Percentiles rank a stretch among this genome's conserved stretches.
phyloP scores from a whole-genome alignment of 2,888 invertebrate species.

The Dione vanillae region DNA sequence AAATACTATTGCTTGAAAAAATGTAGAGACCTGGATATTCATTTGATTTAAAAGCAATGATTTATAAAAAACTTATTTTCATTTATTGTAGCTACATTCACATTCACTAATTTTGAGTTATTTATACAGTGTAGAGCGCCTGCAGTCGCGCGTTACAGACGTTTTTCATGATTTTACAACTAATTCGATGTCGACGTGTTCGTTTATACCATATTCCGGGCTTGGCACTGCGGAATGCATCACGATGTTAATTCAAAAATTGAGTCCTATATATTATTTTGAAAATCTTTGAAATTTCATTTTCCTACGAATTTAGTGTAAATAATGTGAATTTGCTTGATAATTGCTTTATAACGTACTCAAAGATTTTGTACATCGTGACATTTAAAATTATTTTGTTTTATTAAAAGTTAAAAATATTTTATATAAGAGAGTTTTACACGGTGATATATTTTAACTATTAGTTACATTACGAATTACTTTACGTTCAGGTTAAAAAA shows the following conservation, averaged over 20 bases:
- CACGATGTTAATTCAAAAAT: slow-evolving; percentile 45
- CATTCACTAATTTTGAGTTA: slow-evolving; percentile 27
- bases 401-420: too few species aligned
- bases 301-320: neutral
- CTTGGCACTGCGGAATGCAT: slow-evolving; percentile 51
- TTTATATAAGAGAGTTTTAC: too few species aligned
- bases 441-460: too few species aligned
- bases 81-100: slow-evolving; percentile 21
- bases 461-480: too few species aligned
- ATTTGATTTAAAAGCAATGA: neutral
- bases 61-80: neutral
- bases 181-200: slow-evolving; percentile 79
- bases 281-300: slow-evolving; percentile 1
- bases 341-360: neutral
- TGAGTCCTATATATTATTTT: slow-evolving; percentile 25
- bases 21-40: neutral
- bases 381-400: too few species aligned
- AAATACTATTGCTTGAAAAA: neutral
- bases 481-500: too few species aligned
- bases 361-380: too few species aligned
- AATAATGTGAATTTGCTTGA: neutral
- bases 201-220: slow-evolving; percentile 81
- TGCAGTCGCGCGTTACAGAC: slow-evolving; percentile 58
- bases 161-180: slow-evolving; percentile 79
- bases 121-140: slow-evolving; percentile 44